Conservation (phyloP, 35 echinoderm and acorn worm genomes). For the Apostichopus parvimensis region DNA sequence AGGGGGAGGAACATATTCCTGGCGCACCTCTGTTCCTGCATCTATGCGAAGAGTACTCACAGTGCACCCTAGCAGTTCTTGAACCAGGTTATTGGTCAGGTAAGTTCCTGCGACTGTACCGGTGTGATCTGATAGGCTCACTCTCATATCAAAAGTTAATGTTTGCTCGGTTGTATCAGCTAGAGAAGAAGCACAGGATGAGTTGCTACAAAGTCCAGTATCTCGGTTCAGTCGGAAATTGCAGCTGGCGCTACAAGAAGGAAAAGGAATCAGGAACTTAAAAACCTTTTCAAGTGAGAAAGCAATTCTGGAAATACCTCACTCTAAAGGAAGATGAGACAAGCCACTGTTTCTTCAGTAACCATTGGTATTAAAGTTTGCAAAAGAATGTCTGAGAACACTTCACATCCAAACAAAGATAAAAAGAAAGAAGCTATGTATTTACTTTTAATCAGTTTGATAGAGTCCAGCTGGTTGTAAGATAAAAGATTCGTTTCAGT, state of each 20-base stretch:
- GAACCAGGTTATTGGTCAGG: slow-evolving; percentile 17
- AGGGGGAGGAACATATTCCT: too few relatives aligned
- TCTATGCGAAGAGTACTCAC: slow-evolving; percentile 21
- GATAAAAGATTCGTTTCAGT: too few relatives aligned
- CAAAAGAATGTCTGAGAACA: too few relatives aligned
- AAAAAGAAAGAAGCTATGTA: too few relatives aligned
- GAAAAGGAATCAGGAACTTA: not conserved
- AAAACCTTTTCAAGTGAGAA: too few relatives aligned
- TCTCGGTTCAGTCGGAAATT: slow-evolving; percentile 3
- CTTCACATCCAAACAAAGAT: too few relatives aligned
- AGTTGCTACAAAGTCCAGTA: slow-evolving; percentile 19
- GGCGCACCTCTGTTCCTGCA: too few relatives aligned
- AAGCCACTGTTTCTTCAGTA: not conserved
- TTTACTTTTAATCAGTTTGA: too few relatives aligned
- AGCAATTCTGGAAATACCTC: not conserved
- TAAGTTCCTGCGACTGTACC: slow-evolving; percentile 57
- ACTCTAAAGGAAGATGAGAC: not conserved
- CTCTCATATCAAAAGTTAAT: slow-evolving; percentile 47
- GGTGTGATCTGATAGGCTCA: slow-evolving; percentile 62
- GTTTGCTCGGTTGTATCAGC: not conserved
- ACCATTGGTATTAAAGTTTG: too few relatives aligned
- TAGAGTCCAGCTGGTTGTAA: too few relatives aligned
- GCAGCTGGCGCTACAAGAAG: not conserved
- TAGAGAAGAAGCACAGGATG: slow-evolving; percentile 26
- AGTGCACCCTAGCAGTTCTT: slow-evolving; percentile 55